Conservation (phyloP, 1,140 invertebrate species). For the Lerema accius region DNA sequence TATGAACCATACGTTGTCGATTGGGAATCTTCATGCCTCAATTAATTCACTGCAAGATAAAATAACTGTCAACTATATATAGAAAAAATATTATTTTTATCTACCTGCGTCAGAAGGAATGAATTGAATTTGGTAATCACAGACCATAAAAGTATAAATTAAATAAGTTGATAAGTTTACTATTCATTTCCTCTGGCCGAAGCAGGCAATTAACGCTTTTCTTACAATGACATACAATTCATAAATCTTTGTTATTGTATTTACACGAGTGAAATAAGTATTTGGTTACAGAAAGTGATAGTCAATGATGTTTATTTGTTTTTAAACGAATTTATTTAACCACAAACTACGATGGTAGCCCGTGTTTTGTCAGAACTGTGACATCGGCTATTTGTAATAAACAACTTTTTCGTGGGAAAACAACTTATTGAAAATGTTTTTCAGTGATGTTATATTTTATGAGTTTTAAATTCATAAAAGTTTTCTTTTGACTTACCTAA, state of each 20-base stretch:
- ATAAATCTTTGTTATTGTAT: not conserved
- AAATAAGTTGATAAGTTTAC: too few species aligned
- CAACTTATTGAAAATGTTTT: too few species aligned
- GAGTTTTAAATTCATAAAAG: too few species aligned
- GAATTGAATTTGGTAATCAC: conserved; percentile 42
- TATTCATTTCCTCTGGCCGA: too few species aligned
- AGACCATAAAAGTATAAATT: not conserved
- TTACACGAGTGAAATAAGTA: not conserved
- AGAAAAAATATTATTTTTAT: too few species aligned
- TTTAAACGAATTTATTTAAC: conserved; percentile 18
- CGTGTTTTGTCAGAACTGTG: conserved; percentile 2
- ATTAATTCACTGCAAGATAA: not conserved
- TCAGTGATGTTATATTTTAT: too few species aligned
- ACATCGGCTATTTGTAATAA: not conserved
- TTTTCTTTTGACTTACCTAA: too few species aligned
- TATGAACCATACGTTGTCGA: not conserved
- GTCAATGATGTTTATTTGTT: conserved; percentile 17
- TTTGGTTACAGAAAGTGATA: conserved; percentile 9
- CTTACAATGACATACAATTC: not conserved
- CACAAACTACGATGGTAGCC: not conserved
- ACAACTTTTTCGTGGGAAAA: too few species aligned
- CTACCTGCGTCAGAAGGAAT: conserved; percentile 26
- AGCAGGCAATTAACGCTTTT: not conserved
- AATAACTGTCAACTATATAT: too few species aligned
- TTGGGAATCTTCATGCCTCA: not conserved